Evolutionary conservation across 2,888 invertebrate species (phyloP).

Genomic region (Ophonus ardosiacus): DNA sequence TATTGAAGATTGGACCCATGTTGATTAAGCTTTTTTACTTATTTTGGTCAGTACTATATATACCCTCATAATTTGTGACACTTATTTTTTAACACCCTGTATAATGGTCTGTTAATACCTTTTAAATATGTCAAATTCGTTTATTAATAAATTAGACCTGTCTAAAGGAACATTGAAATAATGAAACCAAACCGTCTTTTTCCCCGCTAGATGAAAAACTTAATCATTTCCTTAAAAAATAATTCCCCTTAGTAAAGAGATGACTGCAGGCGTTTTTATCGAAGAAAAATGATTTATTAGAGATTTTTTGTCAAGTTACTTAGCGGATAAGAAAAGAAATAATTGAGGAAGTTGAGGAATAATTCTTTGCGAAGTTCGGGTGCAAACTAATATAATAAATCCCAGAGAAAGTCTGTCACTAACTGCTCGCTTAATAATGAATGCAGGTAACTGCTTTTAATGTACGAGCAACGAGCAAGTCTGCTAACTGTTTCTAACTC

Average conservation of each 20-base stretch:
- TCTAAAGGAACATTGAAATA: not conserved
- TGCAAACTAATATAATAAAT: constrained; percentile 46
- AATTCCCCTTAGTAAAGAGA: not conserved
- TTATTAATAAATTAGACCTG: too few species aligned
- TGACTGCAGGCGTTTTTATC: not conserved
- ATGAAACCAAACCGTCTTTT: not conserved
- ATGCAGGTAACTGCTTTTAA: constrained; percentile 34
- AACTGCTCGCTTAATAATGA: constrained; percentile 36
- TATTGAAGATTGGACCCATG: too few species aligned
- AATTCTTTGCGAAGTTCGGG: not conserved
- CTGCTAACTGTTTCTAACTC: constrained; percentile 50
- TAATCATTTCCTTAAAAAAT: not conserved
- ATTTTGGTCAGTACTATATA: too few species aligned
- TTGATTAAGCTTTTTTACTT: too few species aligned
- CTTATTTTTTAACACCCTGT: too few species aligned
- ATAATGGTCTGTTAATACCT: too few species aligned
- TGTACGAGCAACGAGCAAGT: constrained; percentile 22
- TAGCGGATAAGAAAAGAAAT: not conserved
- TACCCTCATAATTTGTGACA: too few species aligned
- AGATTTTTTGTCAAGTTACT: constrained; percentile 16
- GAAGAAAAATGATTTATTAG: constrained; percentile 4
- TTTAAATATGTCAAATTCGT: too few species aligned
- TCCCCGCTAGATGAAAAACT: not conserved
- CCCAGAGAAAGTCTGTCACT: constrained; percentile 13
- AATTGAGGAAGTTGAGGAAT: constrained; percentile 17